These are phyloP conservation scores for Meandrina meandrites DNA, from an alignment of 92 coral and sea anemone genomes.

Conservation along the genomic window DNA sequence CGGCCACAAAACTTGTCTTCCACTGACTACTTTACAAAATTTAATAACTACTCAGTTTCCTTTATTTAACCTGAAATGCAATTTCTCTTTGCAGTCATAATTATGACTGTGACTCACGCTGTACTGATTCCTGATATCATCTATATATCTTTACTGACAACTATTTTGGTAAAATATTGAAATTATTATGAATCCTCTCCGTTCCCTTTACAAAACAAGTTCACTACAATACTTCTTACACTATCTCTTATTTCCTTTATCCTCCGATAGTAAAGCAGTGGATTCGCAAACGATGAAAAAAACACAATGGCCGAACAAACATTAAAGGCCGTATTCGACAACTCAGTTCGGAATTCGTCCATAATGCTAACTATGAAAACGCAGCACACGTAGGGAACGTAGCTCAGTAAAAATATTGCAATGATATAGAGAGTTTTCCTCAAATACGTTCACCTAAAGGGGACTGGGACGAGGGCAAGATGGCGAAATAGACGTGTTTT, in stretches of 20 bases:
- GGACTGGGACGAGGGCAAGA: no score
- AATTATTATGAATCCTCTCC: neutral
- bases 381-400: no score
- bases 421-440: neutral
- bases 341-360: neutral
- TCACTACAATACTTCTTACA: neutral
- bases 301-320: neutral
- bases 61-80: no score
- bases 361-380: neutral
- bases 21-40: no score
- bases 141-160: no score
- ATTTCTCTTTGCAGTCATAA: no score
- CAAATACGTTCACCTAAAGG: no score
- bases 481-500: no score
- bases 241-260: slow-evolving; percentile 6
- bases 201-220: neutral
- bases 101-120: no score
- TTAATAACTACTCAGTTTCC: no score
- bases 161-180: neutral
- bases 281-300: neutral
- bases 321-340: neutral
- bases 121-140: no score
- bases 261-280: neutral
- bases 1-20: no score
- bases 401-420: neutral